These are phyloP conservation scores for Sebastes vulpes DNA, from an alignment of 2,797 vertebrate species.

Conservation along the genomic window DNA sequence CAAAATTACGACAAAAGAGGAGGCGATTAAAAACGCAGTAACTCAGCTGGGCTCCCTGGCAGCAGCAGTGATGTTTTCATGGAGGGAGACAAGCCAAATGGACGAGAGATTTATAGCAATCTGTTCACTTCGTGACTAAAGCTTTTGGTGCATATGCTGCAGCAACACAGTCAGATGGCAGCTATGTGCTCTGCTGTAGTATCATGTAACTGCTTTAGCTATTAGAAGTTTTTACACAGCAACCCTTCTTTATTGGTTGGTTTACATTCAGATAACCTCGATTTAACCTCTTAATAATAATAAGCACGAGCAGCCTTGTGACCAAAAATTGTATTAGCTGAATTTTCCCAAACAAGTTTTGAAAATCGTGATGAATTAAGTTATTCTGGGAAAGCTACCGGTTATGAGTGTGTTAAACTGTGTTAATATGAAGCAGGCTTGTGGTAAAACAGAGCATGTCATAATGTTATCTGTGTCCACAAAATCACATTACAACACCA, in stretches of 20 bases:
- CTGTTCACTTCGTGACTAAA: constrained; percentile 43
- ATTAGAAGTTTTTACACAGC: not conserved
- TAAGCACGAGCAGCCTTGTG: not conserved
- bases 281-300: not conserved
- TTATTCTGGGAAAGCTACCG: not conserved
- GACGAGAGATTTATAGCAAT: constrained; percentile 49
- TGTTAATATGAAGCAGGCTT: not conserved
- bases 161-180: constrained; percentile 35
- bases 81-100: constrained; percentile 29
- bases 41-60: constrained; percentile 24
- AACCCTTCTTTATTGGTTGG: not conserved
- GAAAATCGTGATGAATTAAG: not conserved
- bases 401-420: not conserved
- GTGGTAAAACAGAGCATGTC: not conserved
- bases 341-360: not conserved
- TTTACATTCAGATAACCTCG: not conserved
- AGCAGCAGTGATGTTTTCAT: constrained; percentile 12
- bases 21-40: not conserved
- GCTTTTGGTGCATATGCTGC: constrained; percentile 46
- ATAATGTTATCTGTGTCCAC: not conserved
- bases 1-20: not conserved
- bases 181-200: not conserved
- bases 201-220: constrained; percentile 3
- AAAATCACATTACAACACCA: not conserved
- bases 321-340: not conserved